These are phyloP conservation scores for Cheilosia impressa DNA, from an alignment of 2,888 invertebrate species.

Conservation along the genomic window DNA sequence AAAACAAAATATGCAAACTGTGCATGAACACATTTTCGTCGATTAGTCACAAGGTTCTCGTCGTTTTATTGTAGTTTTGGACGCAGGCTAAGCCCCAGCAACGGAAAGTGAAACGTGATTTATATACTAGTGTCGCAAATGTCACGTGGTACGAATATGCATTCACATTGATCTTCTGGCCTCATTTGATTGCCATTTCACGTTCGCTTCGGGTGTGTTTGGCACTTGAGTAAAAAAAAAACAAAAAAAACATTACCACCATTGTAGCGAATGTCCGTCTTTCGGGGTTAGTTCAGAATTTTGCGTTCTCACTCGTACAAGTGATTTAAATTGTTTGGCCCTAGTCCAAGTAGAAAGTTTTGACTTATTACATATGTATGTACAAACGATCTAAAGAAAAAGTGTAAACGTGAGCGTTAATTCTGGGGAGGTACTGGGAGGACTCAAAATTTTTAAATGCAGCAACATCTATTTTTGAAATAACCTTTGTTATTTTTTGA, in stretches of 20 bases:
- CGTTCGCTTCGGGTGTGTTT: slow-evolving; percentile 27
- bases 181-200: slow-evolving; percentile 60
- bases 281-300: neutral
- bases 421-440: too few species aligned
- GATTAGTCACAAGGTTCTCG: slow-evolving; percentile 39
- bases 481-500: too few species aligned
- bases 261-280: slow-evolving; percentile 10
- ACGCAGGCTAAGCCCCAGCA: slow-evolving; percentile 17
- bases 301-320: neutral
- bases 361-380: too few species aligned
- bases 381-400: too few species aligned
- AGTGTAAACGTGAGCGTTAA: too few species aligned
- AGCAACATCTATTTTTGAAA: too few species aligned
- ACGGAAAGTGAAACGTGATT: slow-evolving; percentile 70
- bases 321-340: slow-evolving; percentile 33
- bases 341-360: neutral
- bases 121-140: slow-evolving; percentile 59
- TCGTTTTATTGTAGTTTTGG: slow-evolving; percentile 14
- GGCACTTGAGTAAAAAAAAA: slow-evolving; percentile 4
- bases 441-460: too few species aligned
- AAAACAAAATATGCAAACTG: slow-evolving; percentile 42
- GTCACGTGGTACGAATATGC: slow-evolving; percentile 48
- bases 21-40: slow-evolving; percentile 43
- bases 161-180: slow-evolving; percentile 66
- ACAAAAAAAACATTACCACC: neutral